Conservation (phyloP, 2,888 invertebrate species). For the Monopis laevigella region DNA sequence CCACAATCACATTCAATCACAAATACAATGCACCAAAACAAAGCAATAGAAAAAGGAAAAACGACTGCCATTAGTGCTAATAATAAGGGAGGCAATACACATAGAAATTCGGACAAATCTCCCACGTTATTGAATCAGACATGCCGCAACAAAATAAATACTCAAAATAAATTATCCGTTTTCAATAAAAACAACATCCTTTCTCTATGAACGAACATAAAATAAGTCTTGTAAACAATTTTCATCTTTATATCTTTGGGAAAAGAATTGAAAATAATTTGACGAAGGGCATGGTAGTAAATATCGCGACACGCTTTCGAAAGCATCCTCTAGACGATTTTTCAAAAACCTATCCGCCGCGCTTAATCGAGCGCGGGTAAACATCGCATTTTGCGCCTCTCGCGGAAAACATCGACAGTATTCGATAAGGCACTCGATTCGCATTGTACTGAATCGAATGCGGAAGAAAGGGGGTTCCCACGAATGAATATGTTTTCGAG, state of each 20-base stretch:
- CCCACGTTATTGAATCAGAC: conserved; percentile 51
- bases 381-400: conserved; percentile 53
- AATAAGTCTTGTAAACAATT: conserved; percentile 17
- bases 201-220: conserved; percentile 24
- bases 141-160: conserved; percentile 54
- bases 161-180: conserved; percentile 61
- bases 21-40: conserved; percentile 7
- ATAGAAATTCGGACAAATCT: conserved; percentile 26
- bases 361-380: conserved; percentile 62
- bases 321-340: conserved; percentile 36
- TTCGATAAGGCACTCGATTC: conserved; percentile 26
- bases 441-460: conserved; percentile 21
- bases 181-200: conserved; percentile 58
- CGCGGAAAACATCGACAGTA: conserved; percentile 43
- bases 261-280: conserved; percentile 21
- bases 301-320: conserved; percentile 10
- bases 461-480: conserved; percentile 37
- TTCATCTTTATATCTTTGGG: conserved; percentile 22
- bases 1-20: conserved; percentile 10
- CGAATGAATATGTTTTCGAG: conserved; percentile 52
- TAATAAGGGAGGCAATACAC: conserved; percentile 25
- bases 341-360: conserved; percentile 48
- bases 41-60: conserved; percentile 15
- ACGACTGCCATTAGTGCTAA: conserved; percentile 24
- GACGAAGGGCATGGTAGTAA: background rate